Percentiles rank a stretch among this genome's conserved stretches.
phyloP scores from a whole-genome alignment of 2,888 invertebrate species.

The Callyntrura guangdongensis region DNA sequence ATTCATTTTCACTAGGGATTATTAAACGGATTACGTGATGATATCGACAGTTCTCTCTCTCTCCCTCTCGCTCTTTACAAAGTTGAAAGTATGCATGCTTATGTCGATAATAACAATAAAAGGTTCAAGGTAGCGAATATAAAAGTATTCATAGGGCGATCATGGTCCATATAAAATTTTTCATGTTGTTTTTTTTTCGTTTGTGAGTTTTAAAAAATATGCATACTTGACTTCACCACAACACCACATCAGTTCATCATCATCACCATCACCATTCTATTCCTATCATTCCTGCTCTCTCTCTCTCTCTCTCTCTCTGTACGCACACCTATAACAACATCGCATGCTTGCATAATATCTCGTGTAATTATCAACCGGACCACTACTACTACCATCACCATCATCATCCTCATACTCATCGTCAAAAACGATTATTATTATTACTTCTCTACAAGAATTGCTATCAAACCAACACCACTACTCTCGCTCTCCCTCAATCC shows the following conservation, averaged over 20 bases:
- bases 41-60: slow-evolving; percentile 26
- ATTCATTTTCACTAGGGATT: slow-evolving; percentile 28
- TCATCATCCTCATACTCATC: no score
- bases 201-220: neutral
- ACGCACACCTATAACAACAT: neutral
- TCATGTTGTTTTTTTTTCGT: neutral
- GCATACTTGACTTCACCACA: neutral
- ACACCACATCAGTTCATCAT: neutral
- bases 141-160: neutral
- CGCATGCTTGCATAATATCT: slow-evolving; percentile 68
- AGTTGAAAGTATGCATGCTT: no score
- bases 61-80: no score
- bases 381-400: slow-evolving; percentile 8
- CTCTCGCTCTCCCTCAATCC: no score
- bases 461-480: slow-evolving; percentile 15
- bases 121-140: slow-evolving; percentile 55
- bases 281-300: slow-evolving; percentile 25
- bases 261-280: neutral
- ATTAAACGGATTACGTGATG: slow-evolving; percentile 10
- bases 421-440: slow-evolving; percentile 43
- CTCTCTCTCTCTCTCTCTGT: no score
- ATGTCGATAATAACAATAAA: neutral
- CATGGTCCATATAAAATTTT: slow-evolving; percentile 8
- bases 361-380: slow-evolving; percentile 54
- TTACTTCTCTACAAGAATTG: slow-evolving; percentile 42